These are phyloP conservation scores for Onychostoma macrolepis DNA, from an alignment of 2,113 vertebrate genomes.

Conservation along the genomic window DNA sequence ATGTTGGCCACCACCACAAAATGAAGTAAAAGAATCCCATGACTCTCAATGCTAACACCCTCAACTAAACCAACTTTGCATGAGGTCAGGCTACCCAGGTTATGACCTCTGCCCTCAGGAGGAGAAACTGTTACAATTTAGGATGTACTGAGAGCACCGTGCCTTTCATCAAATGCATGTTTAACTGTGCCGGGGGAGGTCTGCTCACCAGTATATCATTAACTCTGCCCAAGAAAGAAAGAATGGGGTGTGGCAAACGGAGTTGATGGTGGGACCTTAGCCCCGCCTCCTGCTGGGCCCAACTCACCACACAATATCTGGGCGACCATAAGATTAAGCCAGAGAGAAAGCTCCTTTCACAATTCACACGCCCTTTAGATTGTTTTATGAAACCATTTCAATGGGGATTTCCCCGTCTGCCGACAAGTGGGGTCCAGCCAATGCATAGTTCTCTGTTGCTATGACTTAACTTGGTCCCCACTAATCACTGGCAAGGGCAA, in stretches of 20 bases:
- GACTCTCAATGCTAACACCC: constrained; percentile 26
- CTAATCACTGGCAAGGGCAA: constrained; percentile 97
- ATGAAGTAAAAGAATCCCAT: constrained; percentile 31
- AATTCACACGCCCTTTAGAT: constrained; percentile 99
- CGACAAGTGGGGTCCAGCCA: constrained; percentile 85
- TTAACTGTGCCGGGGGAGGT: constrained; percentile 84
- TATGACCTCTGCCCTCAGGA: constrained; percentile 87
- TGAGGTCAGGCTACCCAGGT: constrained; percentile 83
- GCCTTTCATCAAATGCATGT: constrained; percentile 86
- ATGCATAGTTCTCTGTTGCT: constrained; percentile 99
- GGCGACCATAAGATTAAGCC: constrained; percentile 97
- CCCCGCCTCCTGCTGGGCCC: constrained; percentile 85
- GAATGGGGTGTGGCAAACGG: constrained; percentile 86
- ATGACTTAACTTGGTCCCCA: constrained; percentile 97
- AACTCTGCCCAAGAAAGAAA: constrained; percentile 85
- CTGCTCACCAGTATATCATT: constrained; percentile 91
- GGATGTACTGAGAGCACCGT: constrained; percentile 83
- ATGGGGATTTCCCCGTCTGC: constrained; percentile 95
- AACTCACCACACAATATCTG: constrained; percentile 94
- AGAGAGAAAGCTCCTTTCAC: constrained; percentile 95
- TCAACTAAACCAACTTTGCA: constrained; percentile 68
- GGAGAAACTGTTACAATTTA: constrained; percentile 93
- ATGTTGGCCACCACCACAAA: not conserved
- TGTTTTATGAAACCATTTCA: constrained; percentile 95
- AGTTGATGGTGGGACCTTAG: constrained; percentile 91